phyloP scores from a whole-genome alignment of 2,797 vertebrate species.

The Rhinoraja longicauda region DNA sequence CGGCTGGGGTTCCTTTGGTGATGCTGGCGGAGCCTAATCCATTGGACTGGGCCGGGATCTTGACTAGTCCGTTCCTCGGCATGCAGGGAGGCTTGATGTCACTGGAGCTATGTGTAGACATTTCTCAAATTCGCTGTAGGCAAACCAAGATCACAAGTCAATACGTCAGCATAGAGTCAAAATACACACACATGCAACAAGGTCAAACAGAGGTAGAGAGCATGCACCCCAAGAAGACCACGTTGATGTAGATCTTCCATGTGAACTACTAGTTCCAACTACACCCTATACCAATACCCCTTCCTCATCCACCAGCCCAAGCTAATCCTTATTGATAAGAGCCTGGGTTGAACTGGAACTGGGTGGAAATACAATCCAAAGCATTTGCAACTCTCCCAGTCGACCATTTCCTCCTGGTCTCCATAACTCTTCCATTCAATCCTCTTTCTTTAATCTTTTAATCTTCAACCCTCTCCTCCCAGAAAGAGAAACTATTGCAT shows the following conservation, averaged over 20 bases:
- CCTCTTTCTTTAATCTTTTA: background rate
- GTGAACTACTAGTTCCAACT: background rate
- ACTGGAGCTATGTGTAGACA: conserved; percentile 78
- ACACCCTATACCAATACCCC: background rate
- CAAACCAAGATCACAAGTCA: conserved; percentile 23
- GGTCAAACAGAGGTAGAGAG: too few relatives aligned
- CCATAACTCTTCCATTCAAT: background rate
- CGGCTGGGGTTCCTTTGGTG: conserved; percentile 94
- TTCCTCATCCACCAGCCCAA: background rate
- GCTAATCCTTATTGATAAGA: background rate
- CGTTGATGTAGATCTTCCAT: background rate
- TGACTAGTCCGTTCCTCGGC: conserved; percentile 92
- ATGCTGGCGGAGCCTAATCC: conserved; percentile 91
- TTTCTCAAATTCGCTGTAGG: conserved; percentile 80
- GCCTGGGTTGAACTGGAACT: background rate
- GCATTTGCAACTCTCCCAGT: background rate
- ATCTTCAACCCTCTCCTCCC: background rate
- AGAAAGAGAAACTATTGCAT: background rate
- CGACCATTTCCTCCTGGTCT: background rate
- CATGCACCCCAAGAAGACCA: too few relatives aligned
- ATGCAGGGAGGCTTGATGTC: conserved; percentile 94
- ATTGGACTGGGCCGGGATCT: conserved; percentile 86
- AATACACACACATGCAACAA: background rate
- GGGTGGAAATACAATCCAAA: background rate
- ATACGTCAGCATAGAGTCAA: background rate